Base-by-base conservation (phyloP, 2,113 vertebrate species). In the Centropus bengalensis region DNA sequence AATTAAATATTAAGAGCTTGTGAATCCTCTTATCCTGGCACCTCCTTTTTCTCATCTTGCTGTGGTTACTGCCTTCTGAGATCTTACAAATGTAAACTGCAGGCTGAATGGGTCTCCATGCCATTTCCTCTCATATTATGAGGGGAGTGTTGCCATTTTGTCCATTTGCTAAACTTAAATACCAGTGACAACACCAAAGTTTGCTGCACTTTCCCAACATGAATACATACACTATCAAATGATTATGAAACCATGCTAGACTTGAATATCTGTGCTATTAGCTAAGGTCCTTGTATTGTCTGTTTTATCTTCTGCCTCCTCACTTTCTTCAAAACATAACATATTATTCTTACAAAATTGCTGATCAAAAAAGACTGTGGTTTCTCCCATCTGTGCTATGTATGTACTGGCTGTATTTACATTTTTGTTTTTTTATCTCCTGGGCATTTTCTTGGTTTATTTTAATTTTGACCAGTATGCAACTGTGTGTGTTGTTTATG, bases 381-480 rank as follows among this genome's bases (percentile, higher is more conserved):
- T 49, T 33, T 59, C 55, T n/a, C 4, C 4, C 2, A 0, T 91
- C 32, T 82, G 7, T 86, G 27, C 71, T 77, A 24, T 81, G 9
- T 47, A 16, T 70, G 7, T 81, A 38, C 82, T 94, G 32, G 8
- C 71, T 2, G 0, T 18, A 44, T 83, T 77, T 93, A 51, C 55
- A 93, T 69, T 58, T 58, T 70, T 92, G 36, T 87, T 66, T 0
- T 75, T 62, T 0, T 74, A 17, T 86, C 91, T 95, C 21, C 52
- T 60, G 38, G 82, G 94, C 44, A 70, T 93, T 83, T 94, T 86
- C 80, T 92, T 95, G 47, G 28, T 33, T 92, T 86, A 49, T 92
- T 96, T 96, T 94, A 26, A 24, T 88, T 93, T 92, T 95, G 60
- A 90, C 64, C 86, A 44, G 10, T 75, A 49, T 86, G 66, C 14